Conservation (phyloP, 2,797 vertebrate genomes). For the Rallus crepitans region DNA sequence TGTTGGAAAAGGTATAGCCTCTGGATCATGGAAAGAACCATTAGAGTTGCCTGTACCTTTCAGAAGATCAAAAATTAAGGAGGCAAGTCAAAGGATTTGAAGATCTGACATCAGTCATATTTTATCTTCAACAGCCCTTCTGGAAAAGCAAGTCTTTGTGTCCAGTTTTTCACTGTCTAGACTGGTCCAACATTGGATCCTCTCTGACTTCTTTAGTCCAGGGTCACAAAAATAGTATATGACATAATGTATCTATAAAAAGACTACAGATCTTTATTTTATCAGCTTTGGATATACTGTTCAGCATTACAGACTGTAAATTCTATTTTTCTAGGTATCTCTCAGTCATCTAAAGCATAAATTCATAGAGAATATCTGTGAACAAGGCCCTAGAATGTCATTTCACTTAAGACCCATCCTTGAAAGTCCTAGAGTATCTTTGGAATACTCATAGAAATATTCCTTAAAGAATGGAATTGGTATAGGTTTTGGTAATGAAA, state of each 20-base stretch:
- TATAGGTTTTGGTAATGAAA: background rate
- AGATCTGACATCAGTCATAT: background rate
- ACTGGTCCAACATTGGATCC: background rate
- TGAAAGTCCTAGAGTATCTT: background rate
- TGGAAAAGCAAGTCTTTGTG: background rate
- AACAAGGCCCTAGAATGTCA: background rate
- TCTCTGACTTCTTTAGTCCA: background rate
- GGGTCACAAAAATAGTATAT: background rate
- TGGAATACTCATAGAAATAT: background rate
- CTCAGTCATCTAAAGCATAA: background rate
- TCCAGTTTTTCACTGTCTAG: background rate
- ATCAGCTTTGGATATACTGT: background rate
- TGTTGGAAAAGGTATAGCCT: background rate
- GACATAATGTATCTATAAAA: background rate
- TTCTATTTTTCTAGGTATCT: background rate
- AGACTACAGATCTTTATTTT: background rate
- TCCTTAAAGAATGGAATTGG: background rate
- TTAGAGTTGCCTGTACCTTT: background rate
- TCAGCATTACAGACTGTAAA: background rate
- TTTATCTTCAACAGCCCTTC: background rate
- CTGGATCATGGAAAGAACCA: background rate
- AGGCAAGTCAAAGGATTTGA: background rate
- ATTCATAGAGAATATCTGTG: background rate
- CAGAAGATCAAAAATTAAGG: background rate
- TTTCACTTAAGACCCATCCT: background rate